phyloP scores from a whole-genome alignment of 2,797 vertebrate species.

The Oryzias dopingdopingensis region DNA sequence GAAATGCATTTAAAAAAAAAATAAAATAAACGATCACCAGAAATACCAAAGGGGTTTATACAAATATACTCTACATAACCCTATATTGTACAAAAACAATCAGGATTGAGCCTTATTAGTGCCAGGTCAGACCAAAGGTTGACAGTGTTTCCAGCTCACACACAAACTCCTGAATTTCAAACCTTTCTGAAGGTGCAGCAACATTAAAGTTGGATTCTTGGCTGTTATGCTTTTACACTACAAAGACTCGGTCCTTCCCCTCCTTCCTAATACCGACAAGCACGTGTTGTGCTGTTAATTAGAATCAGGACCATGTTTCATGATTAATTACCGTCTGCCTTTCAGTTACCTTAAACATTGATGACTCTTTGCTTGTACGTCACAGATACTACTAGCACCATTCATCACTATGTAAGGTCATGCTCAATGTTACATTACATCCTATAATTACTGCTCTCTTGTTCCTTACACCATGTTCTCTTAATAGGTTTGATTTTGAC shows the following conservation, averaged over 20 bases:
- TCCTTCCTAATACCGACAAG: conserved; percentile 37
- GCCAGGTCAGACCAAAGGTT: too few relatives aligned
- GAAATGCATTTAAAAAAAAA: too few relatives aligned
- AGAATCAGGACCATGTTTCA: conserved; percentile 63
- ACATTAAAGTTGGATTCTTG: conserved; percentile 13
- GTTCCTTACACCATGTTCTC: conserved; percentile 31
- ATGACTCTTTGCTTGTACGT: conserved; percentile 69
- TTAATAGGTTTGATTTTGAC: conserved; percentile 54
- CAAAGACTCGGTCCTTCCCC: conserved; percentile 26
- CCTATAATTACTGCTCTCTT: conserved; percentile 63
- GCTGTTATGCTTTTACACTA: conserved; percentile 36
- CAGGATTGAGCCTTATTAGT: too few relatives aligned
- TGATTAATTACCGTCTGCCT: conserved; percentile 77
- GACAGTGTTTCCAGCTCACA: too few relatives aligned
- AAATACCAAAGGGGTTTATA: too few relatives aligned
- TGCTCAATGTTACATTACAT: conserved; percentile 54
- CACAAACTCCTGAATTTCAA: too few relatives aligned
- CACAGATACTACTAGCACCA: conserved; percentile 60
- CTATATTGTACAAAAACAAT: too few relatives aligned
- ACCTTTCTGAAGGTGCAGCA: conserved; percentile 10
- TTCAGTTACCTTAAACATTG: conserved; percentile 65
- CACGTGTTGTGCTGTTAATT: conserved; percentile 71
- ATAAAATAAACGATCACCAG: too few relatives aligned
- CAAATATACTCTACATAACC: too few relatives aligned
- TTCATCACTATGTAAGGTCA: conserved; percentile 77